phyloP scores from a whole-genome alignment of 2,113 vertebrate genomes.

The Actenoides lindsayi region DNA sequence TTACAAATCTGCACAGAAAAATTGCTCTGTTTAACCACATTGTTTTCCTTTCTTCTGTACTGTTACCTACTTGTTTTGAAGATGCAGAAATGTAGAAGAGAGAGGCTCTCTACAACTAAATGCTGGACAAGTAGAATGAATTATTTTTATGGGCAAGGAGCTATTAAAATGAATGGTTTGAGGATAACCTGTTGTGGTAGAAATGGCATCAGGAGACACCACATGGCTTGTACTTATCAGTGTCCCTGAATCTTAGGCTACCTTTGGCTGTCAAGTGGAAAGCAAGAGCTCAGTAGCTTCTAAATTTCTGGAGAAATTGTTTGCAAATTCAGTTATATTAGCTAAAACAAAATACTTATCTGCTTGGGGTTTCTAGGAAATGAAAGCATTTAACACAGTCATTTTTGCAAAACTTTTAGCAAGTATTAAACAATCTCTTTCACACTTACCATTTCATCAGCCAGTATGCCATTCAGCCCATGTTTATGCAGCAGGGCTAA shows the following conservation, averaged over 20 bases:
- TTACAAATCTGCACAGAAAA: not conserved
- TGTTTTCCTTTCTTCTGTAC: not conserved
- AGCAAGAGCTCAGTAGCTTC: not conserved
- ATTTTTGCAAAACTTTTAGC: not conserved
- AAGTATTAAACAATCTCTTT: not conserved
- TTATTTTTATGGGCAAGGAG: not conserved
- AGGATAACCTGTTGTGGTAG: not conserved
- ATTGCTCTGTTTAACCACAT: not conserved
- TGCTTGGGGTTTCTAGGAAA: not conserved
- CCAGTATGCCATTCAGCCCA: constrained; percentile 92
- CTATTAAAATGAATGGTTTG: not conserved
- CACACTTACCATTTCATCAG: constrained; percentile 96
- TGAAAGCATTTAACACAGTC: not conserved
- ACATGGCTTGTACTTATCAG: not conserved
- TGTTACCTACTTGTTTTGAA: not conserved
- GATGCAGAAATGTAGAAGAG: not conserved
- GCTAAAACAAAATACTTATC: not conserved
- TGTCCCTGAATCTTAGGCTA: not conserved
- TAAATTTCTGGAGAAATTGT: not conserved
- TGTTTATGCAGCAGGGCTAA: constrained; percentile 91
- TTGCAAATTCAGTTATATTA: not conserved
- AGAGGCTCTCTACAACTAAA: not conserved
- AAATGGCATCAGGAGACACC: not conserved
- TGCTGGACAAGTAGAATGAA: not conserved
- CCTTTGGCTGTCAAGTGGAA: not conserved